Evolutionary conservation across 2,797 vertebrate genomes (phyloP), one percentile per base, ranked within the genome.

Genomic region (Xyrichtys novacula): DNA sequence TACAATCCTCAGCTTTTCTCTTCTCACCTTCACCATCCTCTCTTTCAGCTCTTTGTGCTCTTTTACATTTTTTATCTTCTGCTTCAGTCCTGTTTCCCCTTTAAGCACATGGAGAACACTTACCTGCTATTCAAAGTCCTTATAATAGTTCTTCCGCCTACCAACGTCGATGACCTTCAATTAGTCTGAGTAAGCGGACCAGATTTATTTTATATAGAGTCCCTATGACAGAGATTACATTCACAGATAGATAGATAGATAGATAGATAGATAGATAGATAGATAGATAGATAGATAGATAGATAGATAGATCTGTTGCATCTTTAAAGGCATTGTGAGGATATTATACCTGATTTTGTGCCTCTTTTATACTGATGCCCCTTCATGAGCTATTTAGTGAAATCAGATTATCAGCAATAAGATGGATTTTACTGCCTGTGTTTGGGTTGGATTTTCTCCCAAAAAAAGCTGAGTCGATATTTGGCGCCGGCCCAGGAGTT

Each of bases 71-170:
- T 19, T n/a, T 50, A 28, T 50, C 10, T 28, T 9, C 26, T 17
- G 22, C 15, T 49, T 49, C 29, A n/a, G 16, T 82, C 42, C 64
- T 43, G 39, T 84, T 83, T 82, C 42, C 50, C 65, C 65, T 88
- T 62, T 54, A 65, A 84, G 80, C 19, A 5, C 83, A 68, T 59
- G 63, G 80, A 63, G 59, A 80, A 88, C 71, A 78, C 79, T 88
- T 71, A 82, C 74, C 68, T 83, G 54, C 66, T 71, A 78, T 53
- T 44, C 22, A 72, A 79, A 66, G 68, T 76, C 61, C 71, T 63
- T 71, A 71, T 76, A 65, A 75, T 53, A 76, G 59, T 56, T 69
- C 56, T 79, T 43, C 62, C 65, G 38, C 83, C 63, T 64, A 79
- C 83, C 64, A 66, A 62, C 32, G 65, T 64, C 65, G 36, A 39